Percentiles rank a stretch among this genome's conserved stretches.
phyloP scores from a whole-genome alignment of 2,113 vertebrate species.

The Ariopsis seemanni region DNA sequence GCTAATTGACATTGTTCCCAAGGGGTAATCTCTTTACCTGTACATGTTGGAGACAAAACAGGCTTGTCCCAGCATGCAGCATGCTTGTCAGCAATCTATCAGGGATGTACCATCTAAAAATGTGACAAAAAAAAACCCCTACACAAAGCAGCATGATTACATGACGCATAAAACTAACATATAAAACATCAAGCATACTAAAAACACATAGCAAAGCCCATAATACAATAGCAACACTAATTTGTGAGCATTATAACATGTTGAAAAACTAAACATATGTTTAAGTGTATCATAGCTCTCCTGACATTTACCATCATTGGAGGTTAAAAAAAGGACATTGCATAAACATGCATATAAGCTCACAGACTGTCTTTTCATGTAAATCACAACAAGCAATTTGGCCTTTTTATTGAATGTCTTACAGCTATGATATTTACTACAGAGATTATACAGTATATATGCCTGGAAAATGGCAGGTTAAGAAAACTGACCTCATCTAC shows the following conservation, averaged over 20 bases:
- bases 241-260: not conserved
- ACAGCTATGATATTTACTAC: not conserved
- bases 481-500: not conserved
- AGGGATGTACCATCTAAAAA: not conserved
- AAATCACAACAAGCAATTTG: not conserved
- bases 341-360: not conserved
- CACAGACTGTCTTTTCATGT: not conserved
- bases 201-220: not conserved
- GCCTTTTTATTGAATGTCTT: not conserved
- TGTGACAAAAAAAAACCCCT: not conserved
- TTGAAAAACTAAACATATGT: not conserved
- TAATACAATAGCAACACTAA: not conserved
- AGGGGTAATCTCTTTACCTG: slow-evolving; percentile 40
- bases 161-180: not conserved
- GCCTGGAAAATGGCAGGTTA: not conserved
- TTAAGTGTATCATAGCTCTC: not conserved
- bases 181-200: not conserved
- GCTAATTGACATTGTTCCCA: slow-evolving; percentile 53
- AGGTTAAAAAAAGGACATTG: not conserved
- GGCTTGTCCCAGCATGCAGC: slow-evolving; percentile 66
- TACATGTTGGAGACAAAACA: slow-evolving; percentile 25
- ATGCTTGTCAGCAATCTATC: slow-evolving; percentile 55
- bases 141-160: not conserved
- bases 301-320: not conserved
- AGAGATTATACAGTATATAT: not conserved